Conservation (phyloP, 2,797 vertebrate genomes). For the Babyrousa celebensis region DNA sequence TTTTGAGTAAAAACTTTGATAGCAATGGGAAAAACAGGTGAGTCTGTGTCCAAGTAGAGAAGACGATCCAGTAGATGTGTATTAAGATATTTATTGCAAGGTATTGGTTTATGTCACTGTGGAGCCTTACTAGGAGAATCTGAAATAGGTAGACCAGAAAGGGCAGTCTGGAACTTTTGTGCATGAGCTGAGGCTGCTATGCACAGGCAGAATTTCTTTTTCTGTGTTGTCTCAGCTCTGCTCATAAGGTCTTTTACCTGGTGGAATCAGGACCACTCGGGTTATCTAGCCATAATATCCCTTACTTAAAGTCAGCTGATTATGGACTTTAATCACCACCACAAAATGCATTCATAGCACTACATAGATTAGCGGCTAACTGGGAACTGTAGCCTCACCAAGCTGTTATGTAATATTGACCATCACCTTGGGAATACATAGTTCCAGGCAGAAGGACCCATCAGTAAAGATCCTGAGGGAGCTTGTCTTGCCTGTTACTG, state of each 20-base stretch:
- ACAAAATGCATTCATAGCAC: neutral
- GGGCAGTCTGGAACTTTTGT: neutral
- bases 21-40: neutral
- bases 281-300: neutral
- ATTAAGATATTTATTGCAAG: neutral
- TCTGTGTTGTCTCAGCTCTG: neutral
- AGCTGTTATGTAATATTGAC: neutral
- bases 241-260: neutral
- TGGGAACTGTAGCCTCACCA: neutral
- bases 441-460: neutral
- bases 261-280: neutral
- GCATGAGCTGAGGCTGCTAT: neutral
- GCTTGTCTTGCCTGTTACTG: neutral
- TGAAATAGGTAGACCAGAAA: neutral
- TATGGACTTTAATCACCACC: neutral
- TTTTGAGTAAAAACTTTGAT: neutral
- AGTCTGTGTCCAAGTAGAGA: neutral
- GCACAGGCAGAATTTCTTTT: neutral
- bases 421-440: neutral
- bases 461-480: neutral
- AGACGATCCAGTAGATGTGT: neutral
- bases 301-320: neutral
- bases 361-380: neutral
- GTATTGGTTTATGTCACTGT: neutral
- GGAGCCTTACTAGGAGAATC: neutral